Evolutionary conservation across 2,113 vertebrate genomes (phyloP), one percentile per base, ranked within the genome.

Genomic region (Elanoides forficatus): DNA sequence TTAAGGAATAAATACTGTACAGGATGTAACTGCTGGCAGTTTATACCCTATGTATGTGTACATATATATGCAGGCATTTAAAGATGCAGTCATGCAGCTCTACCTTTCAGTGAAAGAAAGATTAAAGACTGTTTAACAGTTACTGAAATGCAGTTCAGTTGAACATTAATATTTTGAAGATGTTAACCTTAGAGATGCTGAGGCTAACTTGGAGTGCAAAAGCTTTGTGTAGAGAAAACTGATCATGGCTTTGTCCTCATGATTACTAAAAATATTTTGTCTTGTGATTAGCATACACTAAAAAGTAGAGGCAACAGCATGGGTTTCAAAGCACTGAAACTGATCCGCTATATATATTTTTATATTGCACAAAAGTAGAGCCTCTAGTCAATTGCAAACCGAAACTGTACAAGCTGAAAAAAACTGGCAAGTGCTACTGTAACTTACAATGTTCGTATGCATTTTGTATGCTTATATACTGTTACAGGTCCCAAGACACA

Each of bases 381-480:
- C 75, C 75, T 88, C 48, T 42, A 74, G 58, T 91, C 72, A 86
- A 86, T 10, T 63, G n/a, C 68, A 78, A 85, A 97, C 82, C 65
- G 89, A 73, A 97, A 90, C 55, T 84, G 63, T 45, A 92, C 86
- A 91, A 83, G 55, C 52, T 71, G 72, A 96, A 94, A 95, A 94
- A 90, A 42, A 32, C 80, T 88, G 91, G 93, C 96, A 92, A 80
- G 43, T 67, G 90, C 71, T 70, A 59, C 80, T 89, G 84, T 88
- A 94, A 52, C 55, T 92, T 74, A 82, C 6, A 73, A 18, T 36
- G 30, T 86, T 92, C 47, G 3, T 76, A 48, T 76, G 93, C 76
- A 90, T 97, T 96, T 95, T 89, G 59, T 72, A 79, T 86, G 67
- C 79, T 96, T 87, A 40, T 79, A 73, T 70, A 87, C n/a, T 92